Conservation (phyloP, 2,113 vertebrate species). For the Phaethon lepturus region DNA sequence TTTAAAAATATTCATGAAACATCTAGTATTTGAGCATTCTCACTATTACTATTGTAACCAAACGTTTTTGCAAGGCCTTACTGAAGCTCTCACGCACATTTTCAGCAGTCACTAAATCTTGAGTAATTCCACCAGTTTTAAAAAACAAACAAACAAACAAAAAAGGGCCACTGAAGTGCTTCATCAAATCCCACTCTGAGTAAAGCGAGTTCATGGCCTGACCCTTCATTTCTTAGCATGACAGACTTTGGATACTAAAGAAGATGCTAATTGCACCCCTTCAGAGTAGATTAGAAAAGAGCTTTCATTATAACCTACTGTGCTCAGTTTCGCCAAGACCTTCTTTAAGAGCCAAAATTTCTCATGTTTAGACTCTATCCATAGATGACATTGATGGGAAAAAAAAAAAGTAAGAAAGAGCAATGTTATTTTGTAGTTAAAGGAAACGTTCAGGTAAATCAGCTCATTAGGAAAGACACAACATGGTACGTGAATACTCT, state of each 20-base stretch:
- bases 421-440: background rate
- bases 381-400: background rate
- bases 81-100: background rate
- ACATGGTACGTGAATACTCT: no score
- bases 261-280: background rate
- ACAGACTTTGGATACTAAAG: background rate
- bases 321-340: background rate
- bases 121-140: background rate
- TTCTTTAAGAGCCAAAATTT: background rate
- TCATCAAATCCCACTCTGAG: background rate
- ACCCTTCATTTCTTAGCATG: background rate
- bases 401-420: accelerated
- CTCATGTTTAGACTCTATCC: background rate
- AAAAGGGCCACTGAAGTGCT: background rate
- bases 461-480: background rate
- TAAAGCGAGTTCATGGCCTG: background rate
- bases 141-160: background rate
- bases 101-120: background rate
- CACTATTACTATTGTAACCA: background rate
- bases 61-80: background rate
- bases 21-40: background rate
- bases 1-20: background rate
- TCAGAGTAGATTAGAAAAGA: background rate
- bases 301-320: background rate
- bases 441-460: background rate